Base-by-base conservation (phyloP, 2,113 vertebrate genomes). In the Mola mola region DNA sequence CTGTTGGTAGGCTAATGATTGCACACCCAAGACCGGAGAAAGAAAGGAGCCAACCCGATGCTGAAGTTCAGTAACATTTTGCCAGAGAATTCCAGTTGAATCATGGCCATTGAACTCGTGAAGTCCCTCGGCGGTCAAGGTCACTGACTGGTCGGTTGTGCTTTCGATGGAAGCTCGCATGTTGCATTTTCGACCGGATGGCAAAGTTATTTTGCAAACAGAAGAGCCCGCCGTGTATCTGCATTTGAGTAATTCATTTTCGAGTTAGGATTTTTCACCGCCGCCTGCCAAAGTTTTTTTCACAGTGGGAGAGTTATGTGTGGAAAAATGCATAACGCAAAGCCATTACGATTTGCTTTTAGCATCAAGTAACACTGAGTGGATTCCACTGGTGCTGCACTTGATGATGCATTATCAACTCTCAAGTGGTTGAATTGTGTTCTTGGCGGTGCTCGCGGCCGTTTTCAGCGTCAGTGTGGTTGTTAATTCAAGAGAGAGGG, bases 341-440 rank as follows among this genome's bases (percentile, higher is more conserved):
- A 77, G 22, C 69, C 76, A 84, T 88, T 83, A 82, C 5, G 5
- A 65, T 42, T 72, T 74, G 72, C 77, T 87, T 87, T 87, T 78
- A 87, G 77, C 72, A 66, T 79, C 66, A 41, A 66, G 72, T 70
- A 75, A 81, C 66, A 75, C 28, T 55, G 66, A 84, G 77, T 75
- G 75, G 73, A 85, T 81, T 75, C 76, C 65, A 66, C 76, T 81
- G 61, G 50, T 73, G 61, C 43, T 66, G 67, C 63, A 81, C 86
- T 88, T 75, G 67, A 85, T 82, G 81, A 78, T 83, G 72, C 84
- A 88, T 89, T 87, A 89, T 79, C 79, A 71, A 66, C 73, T 80
- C 78, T 85, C 75, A 56, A 83, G 78, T 79, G 80, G 82, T 24
- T 66, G 52, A 83, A 84, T 83, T 85, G 69, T 70, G 77, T 77